Base-by-base conservation (phyloP, 1,140 invertebrate species). In the Trichoplusia ni region DNA sequence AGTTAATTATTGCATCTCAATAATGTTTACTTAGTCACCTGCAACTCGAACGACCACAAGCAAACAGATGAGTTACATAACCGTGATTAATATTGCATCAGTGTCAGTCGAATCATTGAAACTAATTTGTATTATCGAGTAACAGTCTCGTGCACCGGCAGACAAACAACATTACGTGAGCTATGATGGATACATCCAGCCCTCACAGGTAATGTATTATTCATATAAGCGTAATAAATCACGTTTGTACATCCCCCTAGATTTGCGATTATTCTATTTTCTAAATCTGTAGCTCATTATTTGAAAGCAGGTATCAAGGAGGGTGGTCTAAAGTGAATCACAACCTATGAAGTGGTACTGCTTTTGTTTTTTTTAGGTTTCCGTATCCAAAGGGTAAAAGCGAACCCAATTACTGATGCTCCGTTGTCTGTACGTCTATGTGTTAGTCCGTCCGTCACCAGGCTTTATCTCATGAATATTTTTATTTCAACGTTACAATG, bases 141-240 rank as follows among this genome's bases (percentile, higher is more conserved):
- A 51, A 35, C 29, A 23, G 35, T 51, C 47, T 6, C 9, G 16
- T 19, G 13, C 9, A n/a, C 27, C 7, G 9, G 11, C 7, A 5
- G 14, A 33, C 54, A 64, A 64, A 69, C 60, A 69, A 47, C 47
- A 56, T 56, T 56, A 47, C 53, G 33, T 53, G 46, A 11, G 31
- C 31, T 47, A 59, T 67, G 64, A 68, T 64, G 67, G 60, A 67
- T 65, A 67, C 21, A 66, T 66, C 29, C 64, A 66, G 46, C 66
- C 63, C 64, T 54, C 60, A 64, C 54, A 71, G 58, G 51, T 49
- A 40, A 75, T 75, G 67, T 67, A 61, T 75, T 71, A 75, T 72
- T 75, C 69, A 75, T 74, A 65, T 58, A 25, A 53, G 38, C 38
- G 73, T 69, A 63, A 75, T 75, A 71, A 75, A 75, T 72, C 69